A percentile compares a stretch with the other conserved stretches of the same genome.
Conservation (phyloP, 2,113 vertebrate genomes). For the Psilopogon haemacephalus region DNA sequence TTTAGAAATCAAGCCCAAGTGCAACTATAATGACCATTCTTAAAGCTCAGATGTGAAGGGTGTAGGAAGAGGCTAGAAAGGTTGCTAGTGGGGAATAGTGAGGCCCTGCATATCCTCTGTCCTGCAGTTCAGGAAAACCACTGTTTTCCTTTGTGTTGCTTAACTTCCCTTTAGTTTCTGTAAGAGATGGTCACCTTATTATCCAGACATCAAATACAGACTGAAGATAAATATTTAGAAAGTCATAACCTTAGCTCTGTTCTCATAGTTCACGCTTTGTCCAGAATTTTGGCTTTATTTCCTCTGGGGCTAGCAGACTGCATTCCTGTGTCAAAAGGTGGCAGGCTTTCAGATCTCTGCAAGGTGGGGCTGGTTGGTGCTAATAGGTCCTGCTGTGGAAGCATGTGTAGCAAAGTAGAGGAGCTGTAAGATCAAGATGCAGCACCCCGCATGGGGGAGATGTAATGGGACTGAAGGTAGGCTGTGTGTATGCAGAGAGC, state of each 20-base stretch:
- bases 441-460: background rate
- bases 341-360: background rate
- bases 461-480: background rate
- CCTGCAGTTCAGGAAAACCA: background rate
- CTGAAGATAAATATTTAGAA: background rate
- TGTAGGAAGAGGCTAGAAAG: background rate
- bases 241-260: background rate
- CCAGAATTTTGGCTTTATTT: background rate
- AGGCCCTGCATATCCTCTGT: background rate
- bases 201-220: background rate
- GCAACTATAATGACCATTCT: background rate
- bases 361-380: background rate
- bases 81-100: background rate
- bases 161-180: background rate
- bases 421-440: background rate
- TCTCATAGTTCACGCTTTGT: background rate
- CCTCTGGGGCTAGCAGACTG: background rate
- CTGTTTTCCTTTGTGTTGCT: background rate
- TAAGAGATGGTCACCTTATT: background rate
- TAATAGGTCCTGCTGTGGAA: background rate
- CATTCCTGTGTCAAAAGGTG: background rate
- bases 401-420: accelerated
- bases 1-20: background rate
- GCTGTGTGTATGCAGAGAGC: background rate
- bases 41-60: background rate